Conservation (phyloP, 2,797 vertebrate species). For the Caiman crocodilus region DNA sequence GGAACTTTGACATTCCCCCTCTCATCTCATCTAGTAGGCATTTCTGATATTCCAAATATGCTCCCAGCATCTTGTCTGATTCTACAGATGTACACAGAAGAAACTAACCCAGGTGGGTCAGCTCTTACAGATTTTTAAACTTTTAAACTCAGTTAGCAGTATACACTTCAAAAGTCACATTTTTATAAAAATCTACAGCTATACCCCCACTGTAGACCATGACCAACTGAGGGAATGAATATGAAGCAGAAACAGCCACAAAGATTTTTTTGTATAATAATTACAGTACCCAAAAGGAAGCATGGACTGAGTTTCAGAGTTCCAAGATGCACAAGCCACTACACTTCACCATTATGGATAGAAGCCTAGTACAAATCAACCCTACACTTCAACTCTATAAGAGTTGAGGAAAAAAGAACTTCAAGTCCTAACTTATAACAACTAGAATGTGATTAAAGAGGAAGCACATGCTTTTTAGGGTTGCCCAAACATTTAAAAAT, state of each 20-base stretch:
- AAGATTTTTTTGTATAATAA: not conserved
- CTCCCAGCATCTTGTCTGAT: not conserved
- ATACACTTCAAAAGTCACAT: not conserved
- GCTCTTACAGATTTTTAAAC: not conserved
- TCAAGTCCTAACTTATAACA: not conserved
- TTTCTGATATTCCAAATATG: fast-evolving
- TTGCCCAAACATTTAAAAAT: not conserved
- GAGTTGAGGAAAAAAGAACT: not conserved
- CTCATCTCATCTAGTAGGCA: fast-evolving
- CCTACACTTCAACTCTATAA: not conserved
- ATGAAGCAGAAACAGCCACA: too few relatives aligned
- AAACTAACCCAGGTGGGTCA: fast-evolving
- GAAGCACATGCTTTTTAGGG: fast-evolving
- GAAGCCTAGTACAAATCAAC: not conserved
- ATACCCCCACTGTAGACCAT: not conserved
- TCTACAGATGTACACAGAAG: not conserved
- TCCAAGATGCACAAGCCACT: not conserved
- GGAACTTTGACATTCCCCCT: too few relatives aligned
- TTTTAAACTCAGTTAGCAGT: not conserved
- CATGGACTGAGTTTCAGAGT: not conserved
- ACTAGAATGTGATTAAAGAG: not conserved
- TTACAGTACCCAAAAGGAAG: not conserved
- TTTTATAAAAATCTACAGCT: not conserved
- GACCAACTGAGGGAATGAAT: too few relatives aligned
- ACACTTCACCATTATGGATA: not conserved